phyloP scores from a whole-genome alignment of 2,113 vertebrate genomes.

The Pomatostomus ruficeps region DNA sequence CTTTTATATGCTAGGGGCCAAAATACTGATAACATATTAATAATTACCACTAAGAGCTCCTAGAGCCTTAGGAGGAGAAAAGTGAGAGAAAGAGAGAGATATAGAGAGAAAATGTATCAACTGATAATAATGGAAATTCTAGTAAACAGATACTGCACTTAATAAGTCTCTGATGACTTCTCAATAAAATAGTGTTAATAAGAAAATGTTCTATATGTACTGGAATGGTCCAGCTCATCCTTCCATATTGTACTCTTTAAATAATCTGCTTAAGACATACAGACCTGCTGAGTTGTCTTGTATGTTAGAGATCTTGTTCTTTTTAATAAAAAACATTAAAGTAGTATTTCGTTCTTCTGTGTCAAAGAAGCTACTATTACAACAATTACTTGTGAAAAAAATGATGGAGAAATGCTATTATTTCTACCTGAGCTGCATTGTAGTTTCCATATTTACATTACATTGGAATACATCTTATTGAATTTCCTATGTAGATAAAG shows the following conservation, averaged over 20 bases:
- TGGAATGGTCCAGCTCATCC: not conserved
- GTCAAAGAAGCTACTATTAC: not conserved
- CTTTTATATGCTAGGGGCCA: not conserved
- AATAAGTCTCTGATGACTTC: not conserved
- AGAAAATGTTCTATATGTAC: not conserved
- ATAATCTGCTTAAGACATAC: not conserved
- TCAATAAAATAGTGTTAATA: not conserved
- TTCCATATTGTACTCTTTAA: not conserved
- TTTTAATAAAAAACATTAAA: not conserved
- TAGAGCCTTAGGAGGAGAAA: not conserved
- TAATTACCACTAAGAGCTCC: not conserved
- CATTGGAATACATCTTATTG: not conserved
- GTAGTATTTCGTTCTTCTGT: not conserved
- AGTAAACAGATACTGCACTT: not conserved
- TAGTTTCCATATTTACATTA: not conserved
- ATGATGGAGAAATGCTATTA: not conserved
- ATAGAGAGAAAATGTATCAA: not conserved
- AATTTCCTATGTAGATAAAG: not conserved
- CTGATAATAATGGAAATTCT: not conserved
- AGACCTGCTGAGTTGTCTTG: not conserved
- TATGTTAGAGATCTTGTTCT: not conserved
- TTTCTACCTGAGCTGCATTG: not conserved
- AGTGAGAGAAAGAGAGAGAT: not conserved
- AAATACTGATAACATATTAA: not conserved
- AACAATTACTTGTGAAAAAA: not conserved